These are phyloP conservation scores for Pipistrellus nathusii DNA, from an alignment of 2,797 vertebrate genomes.

Conservation along the genomic window DNA sequence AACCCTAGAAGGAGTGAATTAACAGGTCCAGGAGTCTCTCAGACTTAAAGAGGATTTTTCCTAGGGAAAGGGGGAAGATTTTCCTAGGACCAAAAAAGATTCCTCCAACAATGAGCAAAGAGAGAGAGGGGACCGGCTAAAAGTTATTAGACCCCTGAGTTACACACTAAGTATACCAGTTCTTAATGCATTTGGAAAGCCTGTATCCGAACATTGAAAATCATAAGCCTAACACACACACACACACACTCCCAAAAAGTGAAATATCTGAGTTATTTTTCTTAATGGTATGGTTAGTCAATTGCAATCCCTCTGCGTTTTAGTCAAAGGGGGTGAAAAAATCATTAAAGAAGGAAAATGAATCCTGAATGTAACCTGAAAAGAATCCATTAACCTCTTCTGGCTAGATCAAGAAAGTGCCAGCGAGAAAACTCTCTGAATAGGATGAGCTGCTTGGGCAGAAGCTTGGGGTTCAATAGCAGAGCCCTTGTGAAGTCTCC, in stretches of 20 bases:
- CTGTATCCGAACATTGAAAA: not conserved
- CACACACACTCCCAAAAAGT: not conserved
- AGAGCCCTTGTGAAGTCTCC: not conserved
- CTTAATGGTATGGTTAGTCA: not conserved
- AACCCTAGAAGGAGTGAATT: not conserved
- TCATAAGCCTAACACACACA: not conserved
- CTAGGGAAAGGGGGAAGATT: not conserved
- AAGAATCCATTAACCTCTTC: not conserved
- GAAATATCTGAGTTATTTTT: conserved; percentile 22
- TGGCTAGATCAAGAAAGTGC: not conserved
- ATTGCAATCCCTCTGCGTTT: not conserved
- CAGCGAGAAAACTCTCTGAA: not conserved
- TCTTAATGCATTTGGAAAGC: not conserved
- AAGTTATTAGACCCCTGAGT: not conserved
- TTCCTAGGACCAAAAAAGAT: not conserved
- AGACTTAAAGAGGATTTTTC: conserved; percentile 30
- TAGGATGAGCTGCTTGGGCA: not conserved
- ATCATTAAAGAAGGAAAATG: not conserved
- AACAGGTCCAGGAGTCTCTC: not conserved
- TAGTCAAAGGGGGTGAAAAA: not conserved
- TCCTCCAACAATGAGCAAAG: not conserved
- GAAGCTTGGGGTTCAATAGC: not conserved
- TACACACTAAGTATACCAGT: not conserved
- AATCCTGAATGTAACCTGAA: not conserved
- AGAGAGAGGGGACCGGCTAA: not conserved